Evolutionary conservation across 2,797 vertebrate genomes (phyloP), one percentile per base, ranked within the genome.

Genomic region (Hipposideros larvatus): DNA sequence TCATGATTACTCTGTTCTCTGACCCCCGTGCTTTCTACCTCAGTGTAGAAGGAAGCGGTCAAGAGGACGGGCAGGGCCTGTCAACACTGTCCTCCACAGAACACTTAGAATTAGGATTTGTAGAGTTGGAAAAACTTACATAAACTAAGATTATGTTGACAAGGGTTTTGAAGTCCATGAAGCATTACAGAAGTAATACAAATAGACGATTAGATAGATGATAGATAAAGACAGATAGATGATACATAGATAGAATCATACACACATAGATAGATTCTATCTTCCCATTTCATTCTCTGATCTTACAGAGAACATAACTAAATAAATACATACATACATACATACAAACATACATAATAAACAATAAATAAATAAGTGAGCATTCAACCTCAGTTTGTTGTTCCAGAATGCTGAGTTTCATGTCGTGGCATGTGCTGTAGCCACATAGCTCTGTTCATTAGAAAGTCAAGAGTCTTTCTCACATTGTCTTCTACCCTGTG

Each of bases 1-100:
- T 65, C 51, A 37, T 37, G 57, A 59, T 92, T 94, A 48, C 34
- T n/a, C 57, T 91, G 48, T 77, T 94, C 73, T 77, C 66, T 55
- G 22, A 70, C 70, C 65, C n/a, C 37, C 46, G 28, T 21, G 34
- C 51, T 77, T 48, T 70, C 59, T 70, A 43, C 43, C 63, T 57
- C 51, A 43, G 19, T 3, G 26, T 19, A 79, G 75, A 91, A 91
- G 66, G 18, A 31, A 46, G 9, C 22, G 22, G 53, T 24, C 37
- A 68, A 73, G 28, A 79, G 37, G 14, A 77, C 11, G 0, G 13
- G 55, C 68, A 88, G 18, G 15, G 61, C 37, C 84, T 22, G 59
- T 87, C 61, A 85, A 77, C n/a, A 82, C 21, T n/a, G 71, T 34
- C 15, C 10, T 80, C 22, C 37, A 51, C 55, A 59, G 75, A 89